Base-by-base conservation (phyloP, 2,888 invertebrate genomes). In the Busseola fusca region DNA sequence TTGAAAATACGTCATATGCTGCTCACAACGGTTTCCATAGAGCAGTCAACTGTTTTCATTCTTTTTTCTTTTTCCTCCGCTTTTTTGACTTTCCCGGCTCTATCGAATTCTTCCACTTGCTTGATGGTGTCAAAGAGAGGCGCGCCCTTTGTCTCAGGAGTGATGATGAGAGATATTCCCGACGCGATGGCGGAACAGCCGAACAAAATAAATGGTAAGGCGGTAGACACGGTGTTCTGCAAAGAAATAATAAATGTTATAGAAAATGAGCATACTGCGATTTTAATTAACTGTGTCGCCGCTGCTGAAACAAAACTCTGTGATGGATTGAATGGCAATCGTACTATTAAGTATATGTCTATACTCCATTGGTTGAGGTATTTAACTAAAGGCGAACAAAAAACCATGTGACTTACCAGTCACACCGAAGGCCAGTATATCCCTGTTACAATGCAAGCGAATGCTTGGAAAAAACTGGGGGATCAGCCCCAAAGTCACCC, bases 131-230 rank as follows among this genome's bases (percentile, higher is more conserved):
- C 93, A 84, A 91, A 87, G 2, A 95, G 91, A 0, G 94, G 92
- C 25, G 89, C 74, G 25, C 88, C 88, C 74, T 89, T 93, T 0
- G 94, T 95, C 85, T 95, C 94, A 0, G 94, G 94, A 21, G 93
- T 93, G 0, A 92, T 76, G 25, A 82, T 85, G 5, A 93, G 79
- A 1, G 92, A 87, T 1, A 88, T 40, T 0, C 94, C 93, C 0
- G 94, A 84, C 6, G 91, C 64, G 9, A 93, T 67, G 0, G 96
- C 90, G 21, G 93, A 88, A 4, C 86, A 87, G 0, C 94, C 94
- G 81, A 96, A 96, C 45, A 94, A 89, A 48, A 94, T 84, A 2
- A 93, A 83, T 0, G 96, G 96, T 0, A 96, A 86, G 0, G 90
- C 84, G 56, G 87, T 87, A 18, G 92, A 94, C 27, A 95, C 81